These are phyloP conservation scores for Omphaloscelis lunosa DNA, from an alignment of 2,888 invertebrate species.

Conservation along the genomic window DNA sequence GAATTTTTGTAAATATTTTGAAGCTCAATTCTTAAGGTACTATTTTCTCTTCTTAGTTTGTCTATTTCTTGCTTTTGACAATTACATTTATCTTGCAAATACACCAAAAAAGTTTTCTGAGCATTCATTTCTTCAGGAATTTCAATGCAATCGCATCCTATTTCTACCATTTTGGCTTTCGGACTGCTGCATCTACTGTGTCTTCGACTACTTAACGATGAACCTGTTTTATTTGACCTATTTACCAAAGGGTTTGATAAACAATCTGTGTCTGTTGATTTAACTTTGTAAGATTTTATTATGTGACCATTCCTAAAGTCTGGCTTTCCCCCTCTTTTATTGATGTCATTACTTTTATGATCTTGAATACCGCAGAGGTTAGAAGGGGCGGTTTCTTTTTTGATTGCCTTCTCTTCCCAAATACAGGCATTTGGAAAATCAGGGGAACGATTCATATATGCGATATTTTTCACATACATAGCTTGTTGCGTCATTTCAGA, in stretches of 20 bases:
- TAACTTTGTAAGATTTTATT: slow-evolving; percentile 45
- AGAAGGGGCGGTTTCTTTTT: slow-evolving; percentile 26
- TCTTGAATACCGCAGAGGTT: slow-evolving; percentile 12
- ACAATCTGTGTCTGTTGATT: slow-evolving; percentile 52
- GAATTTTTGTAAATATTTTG: slow-evolving; percentile 72
- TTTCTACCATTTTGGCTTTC: slow-evolving; percentile 70
- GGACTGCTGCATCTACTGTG: slow-evolving; percentile 71
- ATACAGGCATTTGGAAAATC: slow-evolving; percentile 29
- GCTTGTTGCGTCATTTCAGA: slow-evolving; percentile 81
- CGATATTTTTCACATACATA: slow-evolving; percentile 75
- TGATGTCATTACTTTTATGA: background rate
- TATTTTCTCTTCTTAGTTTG: slow-evolving; percentile 78
- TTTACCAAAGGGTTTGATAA: slow-evolving; percentile 44
- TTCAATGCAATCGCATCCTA: slow-evolving; percentile 69
- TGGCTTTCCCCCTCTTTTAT: slow-evolving; percentile 6
- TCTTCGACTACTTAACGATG: slow-evolving; percentile 58
- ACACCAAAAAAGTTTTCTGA: slow-evolving; percentile 72
- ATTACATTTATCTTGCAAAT: slow-evolving; percentile 73
- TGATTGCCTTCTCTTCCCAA: slow-evolving; percentile 26
- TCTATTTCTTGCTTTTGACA: slow-evolving; percentile 78
- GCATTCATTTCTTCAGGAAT: slow-evolving; percentile 65
- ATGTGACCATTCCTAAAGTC: background rate
- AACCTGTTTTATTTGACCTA: slow-evolving; percentile 29
- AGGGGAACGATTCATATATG: slow-evolving; percentile 56
- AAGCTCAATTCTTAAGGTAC: slow-evolving; percentile 78